These are phyloP conservation scores for Callitettix versicolor DNA, from an alignment of 1,140 invertebrate genomes.

Conservation along the genomic window DNA sequence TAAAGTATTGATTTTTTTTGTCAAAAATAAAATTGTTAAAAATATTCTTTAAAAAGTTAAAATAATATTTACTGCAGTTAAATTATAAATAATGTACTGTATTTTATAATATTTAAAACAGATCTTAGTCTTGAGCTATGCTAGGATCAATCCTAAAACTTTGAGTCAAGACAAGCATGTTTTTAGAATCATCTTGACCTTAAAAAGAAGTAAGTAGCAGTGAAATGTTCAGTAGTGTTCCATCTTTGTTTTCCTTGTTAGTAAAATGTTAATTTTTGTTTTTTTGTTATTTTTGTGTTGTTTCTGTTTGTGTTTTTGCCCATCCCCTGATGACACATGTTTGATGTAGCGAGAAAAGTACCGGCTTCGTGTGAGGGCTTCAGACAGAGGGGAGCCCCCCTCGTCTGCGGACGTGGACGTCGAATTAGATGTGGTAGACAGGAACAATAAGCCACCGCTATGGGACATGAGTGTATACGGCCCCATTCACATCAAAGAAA, in stretches of 20 bases:
- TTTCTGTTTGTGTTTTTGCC: conserved; percentile 14
- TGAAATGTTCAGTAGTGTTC: too few relatives aligned
- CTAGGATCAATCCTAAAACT: background rate
- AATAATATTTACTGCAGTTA: too few relatives aligned
- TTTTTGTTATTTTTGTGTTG: conserved; percentile 22
- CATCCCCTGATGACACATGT: conserved; percentile 32
- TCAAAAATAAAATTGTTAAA: too few relatives aligned
- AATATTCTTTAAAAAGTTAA: too few relatives aligned
- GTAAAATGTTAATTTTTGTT: too few relatives aligned
- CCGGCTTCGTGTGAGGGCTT: conserved; percentile 84
- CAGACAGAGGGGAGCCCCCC: conserved; percentile 77
- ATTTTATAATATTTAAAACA: too few relatives aligned
- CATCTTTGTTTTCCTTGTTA: too few relatives aligned
- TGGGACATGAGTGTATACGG: conserved; percentile 89
- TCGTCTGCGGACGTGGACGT: conserved; percentile 88
- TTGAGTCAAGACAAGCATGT: too few relatives aligned
- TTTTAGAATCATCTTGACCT: too few relatives aligned
- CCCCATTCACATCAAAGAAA: conserved; percentile 92
- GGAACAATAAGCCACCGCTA: conserved; percentile 93
- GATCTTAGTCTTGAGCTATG: conserved; percentile 15
- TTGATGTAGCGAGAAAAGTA: conserved; percentile 79
- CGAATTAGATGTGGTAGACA: conserved; percentile 93
- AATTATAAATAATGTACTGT: too few relatives aligned
- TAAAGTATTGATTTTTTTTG: too few relatives aligned
- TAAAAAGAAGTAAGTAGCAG: too few relatives aligned